These are phyloP conservation scores for Thymelicus sylvestris DNA, from an alignment of 2,888 invertebrate genomes.

Conservation along the genomic window DNA sequence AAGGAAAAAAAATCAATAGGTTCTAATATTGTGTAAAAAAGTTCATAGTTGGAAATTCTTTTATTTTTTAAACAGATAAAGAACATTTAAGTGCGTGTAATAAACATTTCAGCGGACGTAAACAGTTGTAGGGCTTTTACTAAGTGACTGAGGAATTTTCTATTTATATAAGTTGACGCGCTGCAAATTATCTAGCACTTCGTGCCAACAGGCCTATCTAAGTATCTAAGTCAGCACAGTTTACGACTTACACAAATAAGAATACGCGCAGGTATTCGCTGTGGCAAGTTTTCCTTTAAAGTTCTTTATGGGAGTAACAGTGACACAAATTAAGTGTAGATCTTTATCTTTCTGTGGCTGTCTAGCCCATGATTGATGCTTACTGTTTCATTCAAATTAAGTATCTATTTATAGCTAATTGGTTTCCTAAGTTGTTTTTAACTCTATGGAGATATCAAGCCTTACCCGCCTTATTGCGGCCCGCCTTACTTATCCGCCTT, in stretches of 20 bases:
- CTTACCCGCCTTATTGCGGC: too few relatives aligned
- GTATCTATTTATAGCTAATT: too few relatives aligned
- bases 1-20: too few relatives aligned
- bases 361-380: background rate
- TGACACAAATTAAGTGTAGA: background rate
- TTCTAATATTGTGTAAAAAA: too few relatives aligned
- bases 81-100: background rate
- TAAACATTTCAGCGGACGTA: background rate
- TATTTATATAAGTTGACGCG: slow-evolving; percentile 15
- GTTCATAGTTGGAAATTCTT: too few relatives aligned
- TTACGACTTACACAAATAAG: slow-evolving; percentile 19
- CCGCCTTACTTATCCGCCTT: too few relatives aligned
- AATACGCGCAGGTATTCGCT: slow-evolving; percentile 10
- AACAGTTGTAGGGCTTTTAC: background rate
- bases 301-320: background rate
- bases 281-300: background rate
- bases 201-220: slow-evolving; percentile 20
- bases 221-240: slow-evolving; percentile 2
- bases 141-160: slow-evolving; percentile 9
- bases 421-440: too few relatives aligned
- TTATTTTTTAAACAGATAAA: too few relatives aligned
- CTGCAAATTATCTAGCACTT: slow-evolving; percentile 21
- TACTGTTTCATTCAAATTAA: too few relatives aligned
- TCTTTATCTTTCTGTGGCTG: background rate
- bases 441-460: too few relatives aligned